Evolutionary conservation across 1,140 invertebrate genomes (phyloP).

Genomic region (Brachionus plicatilis): DNA sequence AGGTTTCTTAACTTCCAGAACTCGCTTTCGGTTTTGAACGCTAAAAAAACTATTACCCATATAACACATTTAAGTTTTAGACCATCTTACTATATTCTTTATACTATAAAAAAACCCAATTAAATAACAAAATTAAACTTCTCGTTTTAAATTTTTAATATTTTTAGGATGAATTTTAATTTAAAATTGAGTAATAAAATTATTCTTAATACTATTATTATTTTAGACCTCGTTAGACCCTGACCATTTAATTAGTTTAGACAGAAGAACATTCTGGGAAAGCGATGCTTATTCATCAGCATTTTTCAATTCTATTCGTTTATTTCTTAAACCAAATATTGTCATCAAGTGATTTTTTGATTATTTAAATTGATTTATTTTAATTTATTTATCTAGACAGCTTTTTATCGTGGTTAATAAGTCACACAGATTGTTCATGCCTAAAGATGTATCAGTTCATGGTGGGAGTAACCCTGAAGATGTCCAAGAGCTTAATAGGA

Average conservation of each 20-base stretch:
- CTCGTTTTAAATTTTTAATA: too few relatives aligned
- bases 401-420: slow-evolving; percentile 49
- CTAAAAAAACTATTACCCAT: too few relatives aligned
- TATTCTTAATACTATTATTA: too few relatives aligned
- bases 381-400: slow-evolving; percentile 39
- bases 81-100: too few relatives aligned
- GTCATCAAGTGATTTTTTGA: background rate
- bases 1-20: too few relatives aligned
- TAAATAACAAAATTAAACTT: too few relatives aligned
- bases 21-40: too few relatives aligned
- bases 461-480: slow-evolving; percentile 49
- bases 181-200: background rate
- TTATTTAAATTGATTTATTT: background rate
- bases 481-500: slow-evolving; percentile 47
- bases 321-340: slow-evolving; percentile 25
- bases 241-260: slow-evolving; percentile 49
- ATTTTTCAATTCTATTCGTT: slow-evolving; percentile 3
- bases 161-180: background rate
- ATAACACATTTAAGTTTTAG: too few relatives aligned
- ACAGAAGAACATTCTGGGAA: slow-evolving; percentile 55
- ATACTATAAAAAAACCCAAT: too few relatives aligned
- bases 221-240: background rate
- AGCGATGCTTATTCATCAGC: slow-evolving; percentile 50
- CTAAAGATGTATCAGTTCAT: slow-evolving; percentile 44
- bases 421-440: slow-evolving; percentile 50